phyloP scores from a whole-genome alignment of 2,797 vertebrate genomes.

The Carcharodon carcharias region DNA sequence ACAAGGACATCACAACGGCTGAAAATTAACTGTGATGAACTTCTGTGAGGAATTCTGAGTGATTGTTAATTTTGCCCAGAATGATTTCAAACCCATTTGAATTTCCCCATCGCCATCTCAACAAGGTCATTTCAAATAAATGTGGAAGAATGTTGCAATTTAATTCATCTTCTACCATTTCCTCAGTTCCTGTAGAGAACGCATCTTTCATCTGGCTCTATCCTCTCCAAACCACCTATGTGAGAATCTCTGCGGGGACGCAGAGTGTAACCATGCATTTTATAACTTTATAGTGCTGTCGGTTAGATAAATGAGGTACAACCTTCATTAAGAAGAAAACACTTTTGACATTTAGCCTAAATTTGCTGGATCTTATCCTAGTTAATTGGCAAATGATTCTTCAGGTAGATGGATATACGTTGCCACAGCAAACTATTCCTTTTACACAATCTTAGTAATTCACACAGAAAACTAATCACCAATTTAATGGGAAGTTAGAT shows the following conservation, averaged over 20 bases:
- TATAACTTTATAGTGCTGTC: not conserved
- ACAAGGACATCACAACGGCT: not conserved
- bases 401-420: not conserved
- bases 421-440: not conserved
- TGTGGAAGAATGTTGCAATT: not conserved
- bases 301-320: not conserved
- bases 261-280: not conserved
- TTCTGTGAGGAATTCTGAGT: not conserved
- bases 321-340: not conserved
- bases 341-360: not conserved
- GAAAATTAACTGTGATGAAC: not conserved
- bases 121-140: too few species aligned
- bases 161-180: not conserved
- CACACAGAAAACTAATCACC: not conserved
- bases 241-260: not conserved
- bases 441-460: not conserved
- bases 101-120: not conserved
- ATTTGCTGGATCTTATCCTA: not conserved
- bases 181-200: not conserved
- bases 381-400: not conserved
- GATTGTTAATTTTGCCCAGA: not conserved
- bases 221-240: not conserved
- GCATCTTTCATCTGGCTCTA: not conserved
- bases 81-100: not conserved
- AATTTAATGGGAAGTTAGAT: not conserved